phyloP scores from a whole-genome alignment of 2,113 vertebrate species.

The Sula dactylatra region DNA sequence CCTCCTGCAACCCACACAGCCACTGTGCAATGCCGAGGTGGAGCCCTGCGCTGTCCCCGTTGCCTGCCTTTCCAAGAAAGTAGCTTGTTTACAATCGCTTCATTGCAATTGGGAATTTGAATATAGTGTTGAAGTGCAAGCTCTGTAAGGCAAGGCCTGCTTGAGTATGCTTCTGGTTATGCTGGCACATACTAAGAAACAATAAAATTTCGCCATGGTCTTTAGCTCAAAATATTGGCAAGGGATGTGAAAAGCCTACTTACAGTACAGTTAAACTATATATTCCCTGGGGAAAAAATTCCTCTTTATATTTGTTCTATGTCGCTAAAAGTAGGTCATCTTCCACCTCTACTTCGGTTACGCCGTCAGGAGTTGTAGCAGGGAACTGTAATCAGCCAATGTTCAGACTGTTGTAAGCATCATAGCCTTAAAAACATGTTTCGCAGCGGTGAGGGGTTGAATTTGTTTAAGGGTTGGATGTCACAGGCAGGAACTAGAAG shows the following conservation, averaged over 20 bases:
- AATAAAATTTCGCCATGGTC: not conserved
- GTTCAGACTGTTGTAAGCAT: not conserved
- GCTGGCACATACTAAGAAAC: not conserved
- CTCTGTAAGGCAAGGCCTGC: not conserved
- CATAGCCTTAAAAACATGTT: not conserved
- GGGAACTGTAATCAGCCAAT: rapidly evolving
- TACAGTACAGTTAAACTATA: not conserved
- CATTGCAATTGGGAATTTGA: not conserved
- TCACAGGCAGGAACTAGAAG: not conserved
- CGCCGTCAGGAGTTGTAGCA: not conserved
- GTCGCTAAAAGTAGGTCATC: not conserved
- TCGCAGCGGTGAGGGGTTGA: not conserved
- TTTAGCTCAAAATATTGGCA: not conserved
- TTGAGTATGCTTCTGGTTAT: not conserved
- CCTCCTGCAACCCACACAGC: not conserved
- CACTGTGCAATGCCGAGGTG: too few relatives aligned
- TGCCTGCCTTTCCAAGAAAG: not conserved
- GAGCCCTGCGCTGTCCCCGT: too few relatives aligned
- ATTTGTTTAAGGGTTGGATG: not conserved
- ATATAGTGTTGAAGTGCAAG: not conserved
- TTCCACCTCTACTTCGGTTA: not conserved
- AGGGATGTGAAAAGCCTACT: not conserved
- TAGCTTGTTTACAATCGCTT: not conserved
- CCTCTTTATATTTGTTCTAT: not conserved
- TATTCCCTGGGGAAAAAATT: not conserved